Conservation (phyloP, 2,113 vertebrate species). For the Gymnarchus niloticus region DNA sequence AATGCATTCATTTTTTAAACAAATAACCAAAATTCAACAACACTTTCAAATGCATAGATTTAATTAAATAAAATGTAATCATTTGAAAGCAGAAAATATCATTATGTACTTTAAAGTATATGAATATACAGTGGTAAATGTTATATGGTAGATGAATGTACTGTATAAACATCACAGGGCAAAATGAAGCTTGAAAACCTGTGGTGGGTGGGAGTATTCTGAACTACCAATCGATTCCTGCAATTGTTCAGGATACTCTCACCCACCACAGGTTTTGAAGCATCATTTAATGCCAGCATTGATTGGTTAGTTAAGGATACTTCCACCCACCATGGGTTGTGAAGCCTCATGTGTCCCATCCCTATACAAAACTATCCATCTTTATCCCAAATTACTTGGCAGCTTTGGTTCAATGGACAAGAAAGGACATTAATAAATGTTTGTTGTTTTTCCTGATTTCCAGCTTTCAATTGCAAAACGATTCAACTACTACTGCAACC, state of each 20-base stretch:
- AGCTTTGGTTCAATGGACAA: conserved; percentile 24
- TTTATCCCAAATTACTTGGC: conserved; percentile 2
- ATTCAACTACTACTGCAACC: conserved; percentile 27
- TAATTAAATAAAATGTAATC: neutral
- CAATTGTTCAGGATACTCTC: too few relatives aligned
- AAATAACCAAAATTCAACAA: neutral
- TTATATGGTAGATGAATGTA: neutral
- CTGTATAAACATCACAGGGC: too few relatives aligned
- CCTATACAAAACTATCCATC: neutral
- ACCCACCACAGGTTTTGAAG: too few relatives aligned
- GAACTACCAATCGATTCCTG: too few relatives aligned
- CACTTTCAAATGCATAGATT: neutral
- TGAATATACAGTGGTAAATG: neutral
- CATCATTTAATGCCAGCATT: too few relatives aligned
- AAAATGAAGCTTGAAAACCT: too few relatives aligned
- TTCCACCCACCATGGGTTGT: too few relatives aligned
- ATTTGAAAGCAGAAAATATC: neutral
- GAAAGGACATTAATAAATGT: conserved; percentile 19
- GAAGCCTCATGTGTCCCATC: too few relatives aligned
- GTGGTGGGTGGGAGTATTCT: too few relatives aligned
- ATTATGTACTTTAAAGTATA: neutral
- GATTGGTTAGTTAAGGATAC: too few relatives aligned
- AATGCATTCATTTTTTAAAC: neutral
- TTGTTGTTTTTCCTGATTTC: conserved; percentile 6
- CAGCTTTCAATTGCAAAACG: conserved; percentile 26